phyloP scores from a whole-genome alignment of 2,113 vertebrate species.

The Pterocles gutturalis region DNA sequence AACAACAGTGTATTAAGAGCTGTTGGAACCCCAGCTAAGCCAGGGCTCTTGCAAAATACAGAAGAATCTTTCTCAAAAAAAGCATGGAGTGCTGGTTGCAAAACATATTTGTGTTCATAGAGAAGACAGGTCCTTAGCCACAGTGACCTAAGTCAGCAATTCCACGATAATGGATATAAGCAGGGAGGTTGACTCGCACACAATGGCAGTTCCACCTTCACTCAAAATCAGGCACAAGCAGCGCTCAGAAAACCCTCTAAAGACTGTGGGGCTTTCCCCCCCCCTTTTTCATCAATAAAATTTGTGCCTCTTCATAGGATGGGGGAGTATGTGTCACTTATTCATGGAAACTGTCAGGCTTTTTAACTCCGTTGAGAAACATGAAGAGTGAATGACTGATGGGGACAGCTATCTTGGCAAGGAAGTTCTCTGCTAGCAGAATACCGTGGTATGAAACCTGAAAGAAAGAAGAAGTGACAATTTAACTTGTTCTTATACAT shows the following conservation, averaged over 20 bases:
- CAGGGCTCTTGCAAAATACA: background rate
- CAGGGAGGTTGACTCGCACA: background rate
- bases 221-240: background rate
- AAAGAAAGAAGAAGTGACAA: slow-evolving; percentile 34
- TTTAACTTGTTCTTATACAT: slow-evolving; percentile 8
- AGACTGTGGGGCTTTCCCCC: background rate
- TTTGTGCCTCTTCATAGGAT: slow-evolving; percentile 7
- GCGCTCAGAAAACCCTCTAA: background rate
- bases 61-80: background rate
- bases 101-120: background rate
- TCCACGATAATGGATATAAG: background rate
- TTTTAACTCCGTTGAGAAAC: slow-evolving; percentile 53
- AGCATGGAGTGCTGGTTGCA: background rate
- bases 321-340: slow-evolving; percentile 52
- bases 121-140: background rate
- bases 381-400: slow-evolving; percentile 64
- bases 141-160: background rate
- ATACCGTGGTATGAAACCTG: slow-evolving; percentile 4
- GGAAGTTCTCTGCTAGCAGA: slow-evolving; percentile 52
- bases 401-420: slow-evolving; percentile 30
- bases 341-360: slow-evolving; percentile 74
- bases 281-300: slow-evolving; percentile 33
- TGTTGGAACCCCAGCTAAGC: background rate
- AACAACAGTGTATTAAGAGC: background rate
- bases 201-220: background rate